Evolutionary conservation across 2,113 vertebrate genomes (phyloP), one percentile per base, ranked within the genome.

Genomic region (Calidris pygmaea): DNA sequence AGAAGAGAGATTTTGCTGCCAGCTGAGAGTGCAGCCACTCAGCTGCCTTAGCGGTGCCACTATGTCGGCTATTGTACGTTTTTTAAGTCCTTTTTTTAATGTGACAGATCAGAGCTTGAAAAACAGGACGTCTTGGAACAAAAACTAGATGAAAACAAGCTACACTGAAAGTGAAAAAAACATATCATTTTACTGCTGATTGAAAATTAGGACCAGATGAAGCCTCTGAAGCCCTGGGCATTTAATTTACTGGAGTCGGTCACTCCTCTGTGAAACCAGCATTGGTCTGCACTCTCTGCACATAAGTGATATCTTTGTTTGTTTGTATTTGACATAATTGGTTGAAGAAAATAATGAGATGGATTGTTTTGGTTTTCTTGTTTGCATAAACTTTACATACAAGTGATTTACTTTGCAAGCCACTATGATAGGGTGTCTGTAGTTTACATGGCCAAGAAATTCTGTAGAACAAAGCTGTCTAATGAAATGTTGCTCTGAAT

Each of bases 141-240:
- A 74, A 97, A 96, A 94, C 85, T 97, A 94, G 91, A 97, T 96
- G 95, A 97, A 97, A 97, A 98, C 89, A 98, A 98, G 62, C 96
- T 97, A 97, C 94, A 96, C 82, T 94, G 94, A 95, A 95, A 97
- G 93, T 95, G 93, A 90, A 97, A 96, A 83, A 96, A 93, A 17
- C 19, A 24, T 85, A 97, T 96, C 47, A 50, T 88, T 97, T 98
- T 97, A 97, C 92, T 97, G 81, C 85, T 2, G 21, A 95, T 97
- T 93, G 95, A 96, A 98, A 98, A 98, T 97, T 91, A 96, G 94
- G 95, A 98, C 84, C 98, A 98, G 98, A 97, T 98, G 97, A 98
- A 84, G 21, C 62, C 89, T 97, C 35, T 89, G 95, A 96, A 90
- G 87, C 90, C 93, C 79, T 87, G 93, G 96, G 97, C 96, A 96